A percentile compares a stretch with the other conserved stretches of the same genome.
These are phyloP conservation scores for Dendroctonus ponderosae DNA, from an alignment of 1,140 invertebrate species.

Conservation along the genomic window DNA sequence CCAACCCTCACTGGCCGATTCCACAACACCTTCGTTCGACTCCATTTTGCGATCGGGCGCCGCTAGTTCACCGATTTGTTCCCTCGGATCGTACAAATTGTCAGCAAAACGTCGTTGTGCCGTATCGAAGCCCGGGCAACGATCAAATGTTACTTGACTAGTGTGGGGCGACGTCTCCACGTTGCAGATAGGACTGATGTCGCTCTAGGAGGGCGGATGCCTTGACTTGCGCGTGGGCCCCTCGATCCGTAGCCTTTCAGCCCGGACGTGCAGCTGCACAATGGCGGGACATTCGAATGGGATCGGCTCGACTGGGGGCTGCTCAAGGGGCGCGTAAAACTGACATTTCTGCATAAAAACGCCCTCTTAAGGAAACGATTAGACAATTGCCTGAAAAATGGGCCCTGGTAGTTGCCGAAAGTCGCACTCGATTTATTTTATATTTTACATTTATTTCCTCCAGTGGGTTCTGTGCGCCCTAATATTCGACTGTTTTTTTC, in stretches of 20 bases:
- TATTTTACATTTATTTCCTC: no score
- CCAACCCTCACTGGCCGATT: conserved; percentile 39
- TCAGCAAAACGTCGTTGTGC: conserved; percentile 12
- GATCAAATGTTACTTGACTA: conserved; percentile 3
- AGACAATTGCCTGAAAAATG: no score
- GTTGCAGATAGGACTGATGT: conserved; percentile 29
- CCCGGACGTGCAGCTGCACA: conserved; percentile 13
- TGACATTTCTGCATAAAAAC: no score
- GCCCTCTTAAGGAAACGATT: no score
- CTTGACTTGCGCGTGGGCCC: conserved; percentile 34
- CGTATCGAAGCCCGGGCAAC: conserved; percentile 24
- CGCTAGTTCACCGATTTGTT: not conserved
- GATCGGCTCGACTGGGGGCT: no score
- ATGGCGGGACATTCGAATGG: no score
- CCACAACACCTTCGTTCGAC: not conserved
- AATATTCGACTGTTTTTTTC: no score
- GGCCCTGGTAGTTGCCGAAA: no score
- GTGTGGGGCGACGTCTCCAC: conserved; percentile 31
- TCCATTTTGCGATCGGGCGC: conserved; percentile 13
- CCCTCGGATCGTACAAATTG: not conserved
- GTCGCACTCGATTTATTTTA: no score
- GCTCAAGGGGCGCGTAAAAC: no score
- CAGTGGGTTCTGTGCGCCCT: no score
- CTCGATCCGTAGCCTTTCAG: conserved; percentile 27
- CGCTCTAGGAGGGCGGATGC: conserved; percentile 28